phyloP scores from a whole-genome alignment of 2,888 invertebrate species.

The Leucania comma region DNA sequence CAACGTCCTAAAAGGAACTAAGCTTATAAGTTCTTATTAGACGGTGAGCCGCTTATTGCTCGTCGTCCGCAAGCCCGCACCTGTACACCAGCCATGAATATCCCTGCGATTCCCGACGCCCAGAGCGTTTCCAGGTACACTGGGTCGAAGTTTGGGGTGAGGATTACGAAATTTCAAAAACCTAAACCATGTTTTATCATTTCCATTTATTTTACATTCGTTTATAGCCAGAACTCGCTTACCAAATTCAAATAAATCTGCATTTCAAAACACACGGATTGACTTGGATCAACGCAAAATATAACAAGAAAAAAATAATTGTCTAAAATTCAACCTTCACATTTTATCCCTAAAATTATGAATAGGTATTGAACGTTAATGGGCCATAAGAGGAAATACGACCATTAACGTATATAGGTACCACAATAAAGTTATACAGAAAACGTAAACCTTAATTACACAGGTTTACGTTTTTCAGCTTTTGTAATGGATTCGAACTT shows the following conservation, averaged over 20 bases:
- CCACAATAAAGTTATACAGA: slow-evolving; percentile 41
- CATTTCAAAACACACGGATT: background rate
- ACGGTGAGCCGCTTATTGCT: no score
- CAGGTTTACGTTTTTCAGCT: slow-evolving; percentile 41
- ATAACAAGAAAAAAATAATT: slow-evolving; percentile 6
- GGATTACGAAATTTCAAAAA: background rate
- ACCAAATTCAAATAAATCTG: slow-evolving; percentile 29
- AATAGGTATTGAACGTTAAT: slow-evolving; percentile 51
- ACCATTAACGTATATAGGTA: slow-evolving; percentile 24
- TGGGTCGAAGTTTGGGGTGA: no score
- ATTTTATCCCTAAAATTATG: slow-evolving; percentile 33
- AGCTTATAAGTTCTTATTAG: no score
- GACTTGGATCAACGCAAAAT: background rate
- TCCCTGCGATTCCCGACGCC: no score
- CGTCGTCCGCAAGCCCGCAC: no score
- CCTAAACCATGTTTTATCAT: background rate
- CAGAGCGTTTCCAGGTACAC: no score
- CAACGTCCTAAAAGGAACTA: no score
- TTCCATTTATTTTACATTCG: slow-evolving; percentile 8
- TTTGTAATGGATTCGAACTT: slow-evolving; percentile 42
- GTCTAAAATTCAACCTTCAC: background rate
- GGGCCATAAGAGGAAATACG: slow-evolving; percentile 41
- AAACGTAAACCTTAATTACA: slow-evolving; percentile 48
- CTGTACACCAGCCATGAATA: no score
- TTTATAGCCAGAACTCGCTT: background rate